phyloP scores from a whole-genome alignment of 2,888 invertebrate species.

The Campopleginae sp. region DNA sequence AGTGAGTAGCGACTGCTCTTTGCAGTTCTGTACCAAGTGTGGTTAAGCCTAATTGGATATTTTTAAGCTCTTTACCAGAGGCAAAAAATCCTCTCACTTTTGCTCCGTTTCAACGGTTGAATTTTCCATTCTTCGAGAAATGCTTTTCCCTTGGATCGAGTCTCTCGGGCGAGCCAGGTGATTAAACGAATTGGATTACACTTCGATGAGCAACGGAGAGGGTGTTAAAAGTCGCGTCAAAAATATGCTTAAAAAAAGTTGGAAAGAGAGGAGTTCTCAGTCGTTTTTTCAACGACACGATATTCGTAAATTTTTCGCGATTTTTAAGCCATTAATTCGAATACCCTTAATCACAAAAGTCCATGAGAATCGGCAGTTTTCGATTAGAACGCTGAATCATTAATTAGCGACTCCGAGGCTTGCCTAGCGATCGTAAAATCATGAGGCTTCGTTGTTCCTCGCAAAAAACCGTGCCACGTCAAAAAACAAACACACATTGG shows the following conservation, averaged over 20 bases:
- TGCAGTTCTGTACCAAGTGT: constrained; percentile 22
- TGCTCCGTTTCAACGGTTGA: constrained; percentile 1
- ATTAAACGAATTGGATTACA: constrained; percentile 45
- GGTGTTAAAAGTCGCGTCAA: neutral
- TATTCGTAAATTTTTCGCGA: neutral
- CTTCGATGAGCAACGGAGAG: constrained; percentile 1
- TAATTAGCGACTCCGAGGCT: constrained; percentile 6
- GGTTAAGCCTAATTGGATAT: constrained; percentile 70
- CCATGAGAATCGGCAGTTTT: neutral
- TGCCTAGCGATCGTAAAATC: neutral
- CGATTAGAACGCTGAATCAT: neutral
- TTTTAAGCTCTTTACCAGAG: constrained; percentile 53
- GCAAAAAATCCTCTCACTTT: constrained; percentile 35
- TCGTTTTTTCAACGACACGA: neutral
- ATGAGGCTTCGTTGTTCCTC: neutral
- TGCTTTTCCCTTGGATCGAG: constrained; percentile 8
- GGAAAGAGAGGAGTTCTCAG: neutral
- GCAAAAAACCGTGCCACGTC: neutral
- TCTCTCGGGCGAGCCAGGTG: constrained; percentile 18
- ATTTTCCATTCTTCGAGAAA: constrained; percentile 32
- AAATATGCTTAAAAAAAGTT: constrained; percentile 1
- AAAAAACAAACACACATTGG: neutral
- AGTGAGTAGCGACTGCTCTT: constrained; percentile 22
- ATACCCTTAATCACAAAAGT: neutral
- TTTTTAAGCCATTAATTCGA: neutral